Base-by-base conservation (phyloP, 2,113 vertebrate genomes). In the Numenius arquata region DNA sequence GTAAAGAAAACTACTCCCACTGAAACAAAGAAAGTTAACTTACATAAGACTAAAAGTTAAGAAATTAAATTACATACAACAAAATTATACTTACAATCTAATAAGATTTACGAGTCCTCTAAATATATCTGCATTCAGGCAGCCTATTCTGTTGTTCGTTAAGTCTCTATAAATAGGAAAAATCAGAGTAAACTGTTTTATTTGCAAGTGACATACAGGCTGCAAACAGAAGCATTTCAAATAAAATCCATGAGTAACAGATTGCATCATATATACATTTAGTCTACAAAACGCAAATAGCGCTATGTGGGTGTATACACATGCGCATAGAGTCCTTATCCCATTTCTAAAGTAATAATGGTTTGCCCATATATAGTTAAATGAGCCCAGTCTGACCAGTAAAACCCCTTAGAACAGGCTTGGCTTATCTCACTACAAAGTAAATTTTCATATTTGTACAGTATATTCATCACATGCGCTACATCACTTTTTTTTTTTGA, bases 81-180 rank as follows among this genome's bases (percentile, higher is more conserved):
- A 81, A 78, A 94, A 32, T 65, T 30, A 55, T 98, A 99, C 99
- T 99, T 98, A 99, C 99, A 99, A 96, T 96, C 98, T 98, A 91
- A 98, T 96, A 36, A 99, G 98, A 97, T 97, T 99, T 89, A 97
- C 96, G 74, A 99, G 99, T 96, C 99, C 99, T 97, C 98, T 99
- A 97, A 99, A 99, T 95, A 99, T 98, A 74, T 99, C 99, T 34
- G 98, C 98, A 55, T 99, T 99, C 78, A 99, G 98, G 96, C 99
- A 99, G 93, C 99, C 99, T 89, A 99, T 99, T 87, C 98, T 98
- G 97, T 99, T 99, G 97, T 99, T 99, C 77, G 99, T 99, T 96
- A 99, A 96, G 93, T 99, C 99, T 97, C 99, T 99, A 65, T 23
- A 94, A 90, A 76, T 12, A 70, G 63, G 58, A 83, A 62, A 79